A percentile compares a stretch with the other conserved stretches of the same genome.
phyloP scores from a whole-genome alignment of 2,888 invertebrate genomes.

The Flexamia atlantica region DNA sequence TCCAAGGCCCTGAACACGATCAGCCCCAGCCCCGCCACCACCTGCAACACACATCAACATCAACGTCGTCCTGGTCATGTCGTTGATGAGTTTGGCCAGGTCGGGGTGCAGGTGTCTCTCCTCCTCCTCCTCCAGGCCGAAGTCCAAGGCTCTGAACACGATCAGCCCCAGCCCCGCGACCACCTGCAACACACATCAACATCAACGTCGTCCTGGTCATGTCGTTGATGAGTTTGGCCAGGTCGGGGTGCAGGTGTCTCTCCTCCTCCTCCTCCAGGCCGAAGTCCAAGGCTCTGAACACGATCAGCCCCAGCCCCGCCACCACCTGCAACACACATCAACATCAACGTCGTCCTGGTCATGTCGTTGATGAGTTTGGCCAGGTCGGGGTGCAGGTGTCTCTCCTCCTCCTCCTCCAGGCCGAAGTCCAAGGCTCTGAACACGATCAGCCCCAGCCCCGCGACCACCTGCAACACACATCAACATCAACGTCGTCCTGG shows the following conservation, averaged over 20 bases:
- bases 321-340: conserved; percentile 85
- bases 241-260: conserved; percentile 89
- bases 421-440: conserved; percentile 95
- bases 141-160: conserved; percentile 94
- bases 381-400: conserved; percentile 90
- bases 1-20: conserved; percentile 94
- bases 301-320: conserved; percentile 87
- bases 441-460: conserved; percentile 89
- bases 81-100: conserved; percentile 90
- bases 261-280: conserved; percentile 92
- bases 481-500: too few relatives aligned
- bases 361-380: conserved; percentile 92
- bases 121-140: conserved; percentile 90
- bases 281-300: conserved; percentile 94
- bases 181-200: conserved; percentile 84
- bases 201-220: conserved; percentile 87
- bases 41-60: conserved; percentile 83
- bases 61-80: conserved; percentile 86
- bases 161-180: conserved; percentile 89
- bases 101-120: conserved; percentile 92
- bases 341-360: too few relatives aligned
- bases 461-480: conserved; percentile 85
- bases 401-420: conserved; percentile 90
- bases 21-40: conserved; percentile 88
- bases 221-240: conserved; percentile 90